phyloP scores from a whole-genome alignment of 1,140 invertebrate genomes.

The Orchesella cincta region DNA sequence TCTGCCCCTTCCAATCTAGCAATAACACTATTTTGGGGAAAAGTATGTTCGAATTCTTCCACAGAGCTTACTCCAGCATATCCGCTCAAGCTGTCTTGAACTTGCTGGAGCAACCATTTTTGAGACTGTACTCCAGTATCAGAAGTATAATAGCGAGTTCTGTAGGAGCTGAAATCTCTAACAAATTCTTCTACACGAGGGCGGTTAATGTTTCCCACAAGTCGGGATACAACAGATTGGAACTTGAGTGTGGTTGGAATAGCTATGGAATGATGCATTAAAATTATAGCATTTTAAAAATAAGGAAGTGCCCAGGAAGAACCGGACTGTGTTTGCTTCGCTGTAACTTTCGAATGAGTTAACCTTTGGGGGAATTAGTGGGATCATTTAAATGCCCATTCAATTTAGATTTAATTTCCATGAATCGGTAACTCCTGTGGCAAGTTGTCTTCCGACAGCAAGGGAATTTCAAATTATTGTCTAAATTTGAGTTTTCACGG shows the following conservation, averaged over 20 bases:
- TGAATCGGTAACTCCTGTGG: too few relatives aligned
- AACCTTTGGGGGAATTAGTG: too few relatives aligned
- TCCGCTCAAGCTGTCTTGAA: background rate
- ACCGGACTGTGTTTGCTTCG: too few relatives aligned
- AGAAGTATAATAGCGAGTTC: conserved; percentile 31
- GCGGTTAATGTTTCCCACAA: background rate
- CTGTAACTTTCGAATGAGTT: too few relatives aligned
- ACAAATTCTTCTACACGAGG: conserved; percentile 24
- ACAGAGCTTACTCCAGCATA: conserved; percentile 26
- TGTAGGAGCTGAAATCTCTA: conserved; percentile 15
- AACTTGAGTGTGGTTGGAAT: conserved; percentile 19
- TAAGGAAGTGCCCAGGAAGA: too few relatives aligned
- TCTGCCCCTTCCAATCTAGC: conserved; percentile 32
- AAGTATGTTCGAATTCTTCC: background rate
- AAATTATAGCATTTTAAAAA: too few relatives aligned
- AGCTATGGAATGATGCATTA: background rate
- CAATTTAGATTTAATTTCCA: too few relatives aligned
- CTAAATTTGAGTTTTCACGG: too few relatives aligned
- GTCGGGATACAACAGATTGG: conserved; percentile 1
- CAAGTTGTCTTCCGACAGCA: too few relatives aligned
- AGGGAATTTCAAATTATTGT: too few relatives aligned
- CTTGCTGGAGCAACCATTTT: conserved; percentile 30
- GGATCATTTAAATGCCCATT: too few relatives aligned
- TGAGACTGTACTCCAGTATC: conserved; percentile 10
- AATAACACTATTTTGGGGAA: conserved; percentile 30